Base-by-base conservation (phyloP, 2,888 invertebrate species). In the Phyllotreta cruciferae region DNA sequence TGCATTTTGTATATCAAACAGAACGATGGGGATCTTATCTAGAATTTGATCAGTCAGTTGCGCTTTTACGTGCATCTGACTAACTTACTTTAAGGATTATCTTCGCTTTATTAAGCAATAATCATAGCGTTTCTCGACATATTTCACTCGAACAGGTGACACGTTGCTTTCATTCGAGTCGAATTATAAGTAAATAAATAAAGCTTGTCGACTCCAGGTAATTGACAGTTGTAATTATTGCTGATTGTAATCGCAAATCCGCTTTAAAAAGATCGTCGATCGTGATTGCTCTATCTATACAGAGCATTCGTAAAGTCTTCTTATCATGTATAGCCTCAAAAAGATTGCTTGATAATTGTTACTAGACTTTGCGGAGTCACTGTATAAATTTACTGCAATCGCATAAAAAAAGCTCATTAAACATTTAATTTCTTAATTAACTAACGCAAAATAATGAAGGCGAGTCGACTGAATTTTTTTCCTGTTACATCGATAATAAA, bases 401-500 rank as follows among this genome's bases (percentile, higher is more conserved):
- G 24, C 24, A n/a, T n/a, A n/a, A n/a, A n/a, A n/a, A n/a, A n/a
- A n/a, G n/a, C n/a, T n/a, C n/a, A n/a, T n/a, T n/a, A n/a, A 11
- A 11, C 44, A 11, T 35, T 34, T 49, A 49, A 49, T 49, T 49
- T 35, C 35, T 49, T 35, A 8, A 49, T 49, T 49, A 49, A 35
- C 49, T 35, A 35, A 49, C 35, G 36, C 49, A 14, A 35, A 49
- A 49, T 35, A 35, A 36, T 36, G 36, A 35, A 35, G 10, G 6
- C 49, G 35, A 49, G 49, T 35, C 36, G 36, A 49, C 49, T 24
- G 4, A 24, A 24, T 14, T 49, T 47, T 47, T 14, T 49, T 24
- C 24, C 2, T 24, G 24, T 35, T 49, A 11, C 35, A 34, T 49
- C 35, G 70, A 69, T 68, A 66, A 68, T 44, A 24, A 63, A 61